Percentiles rank a stretch among this genome's conserved stretches.
Conservation (phyloP, 1,140 invertebrate genomes). For the Araneus ventricosus region DNA sequence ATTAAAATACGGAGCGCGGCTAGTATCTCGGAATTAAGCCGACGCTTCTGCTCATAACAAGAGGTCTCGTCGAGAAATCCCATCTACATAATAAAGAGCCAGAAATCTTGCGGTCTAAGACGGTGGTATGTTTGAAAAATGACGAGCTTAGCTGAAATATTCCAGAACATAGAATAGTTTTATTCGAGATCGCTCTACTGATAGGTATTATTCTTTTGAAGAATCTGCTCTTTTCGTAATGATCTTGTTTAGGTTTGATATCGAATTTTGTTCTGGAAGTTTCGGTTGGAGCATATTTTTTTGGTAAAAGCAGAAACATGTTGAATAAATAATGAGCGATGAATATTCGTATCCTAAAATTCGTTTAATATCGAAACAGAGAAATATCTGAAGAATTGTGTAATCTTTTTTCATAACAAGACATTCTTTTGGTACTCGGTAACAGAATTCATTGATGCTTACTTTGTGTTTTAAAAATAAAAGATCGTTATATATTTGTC, state of each 20-base stretch:
- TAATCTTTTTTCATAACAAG: not conserved
- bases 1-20: conserved; percentile 50
- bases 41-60: no score
- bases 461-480: no score
- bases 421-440: no score
- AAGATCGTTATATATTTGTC: no score
- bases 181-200: not conserved
- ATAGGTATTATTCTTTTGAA: not conserved
- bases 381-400: not conserved
- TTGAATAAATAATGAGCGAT: not conserved
- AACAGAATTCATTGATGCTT: no score
- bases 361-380: not conserved
- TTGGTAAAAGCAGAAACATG: not conserved
- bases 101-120: not conserved
- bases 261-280: not conserved
- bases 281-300: not conserved
- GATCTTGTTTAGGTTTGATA: not conserved
- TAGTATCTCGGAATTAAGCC: conserved; percentile 34
- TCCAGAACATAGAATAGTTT: not conserved
- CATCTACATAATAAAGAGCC: conserved; percentile 47
- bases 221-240: not conserved
- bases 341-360: not conserved
- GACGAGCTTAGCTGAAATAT: not conserved
- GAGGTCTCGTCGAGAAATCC: not conserved
- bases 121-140: not conserved